A percentile compares a stretch with the other conserved stretches of the same genome.
Conservation (phyloP, 2,113 vertebrate species). For the Macquaria australasica region DNA sequence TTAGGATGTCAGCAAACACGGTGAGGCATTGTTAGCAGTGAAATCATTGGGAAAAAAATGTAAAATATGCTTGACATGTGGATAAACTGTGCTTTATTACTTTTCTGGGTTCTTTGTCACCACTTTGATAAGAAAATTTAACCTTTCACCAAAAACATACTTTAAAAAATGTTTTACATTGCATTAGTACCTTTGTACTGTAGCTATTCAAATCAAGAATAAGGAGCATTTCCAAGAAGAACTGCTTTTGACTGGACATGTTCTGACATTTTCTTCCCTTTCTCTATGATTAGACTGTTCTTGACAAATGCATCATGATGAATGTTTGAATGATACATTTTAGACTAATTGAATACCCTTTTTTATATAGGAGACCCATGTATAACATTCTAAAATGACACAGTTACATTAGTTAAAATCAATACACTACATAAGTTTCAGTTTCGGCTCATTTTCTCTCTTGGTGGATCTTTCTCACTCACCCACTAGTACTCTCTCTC, state of each 20-base stretch:
- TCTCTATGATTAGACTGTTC: background rate
- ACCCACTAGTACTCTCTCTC: background rate
- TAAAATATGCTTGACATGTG: background rate
- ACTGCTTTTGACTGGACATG: background rate
- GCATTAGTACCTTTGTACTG: too few relatives aligned
- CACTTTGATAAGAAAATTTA: background rate
- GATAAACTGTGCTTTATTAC: background rate
- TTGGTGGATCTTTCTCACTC: background rate
- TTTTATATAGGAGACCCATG: background rate
- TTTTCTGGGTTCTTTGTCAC: background rate
- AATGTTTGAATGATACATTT: background rate
- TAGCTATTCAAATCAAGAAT: background rate
- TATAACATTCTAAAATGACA: background rate
- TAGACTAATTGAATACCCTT: background rate
- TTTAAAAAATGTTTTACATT: too few relatives aligned
- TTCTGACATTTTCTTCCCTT: background rate
- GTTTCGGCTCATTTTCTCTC: too few relatives aligned
- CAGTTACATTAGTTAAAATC: background rate
- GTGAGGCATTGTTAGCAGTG: background rate
- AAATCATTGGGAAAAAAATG: background rate
- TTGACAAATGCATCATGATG: background rate
- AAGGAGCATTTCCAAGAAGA: background rate
- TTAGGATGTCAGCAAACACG: slow-evolving; percentile 1
- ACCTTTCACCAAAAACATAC: background rate
- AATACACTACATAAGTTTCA: too few relatives aligned